phyloP scores from a whole-genome alignment of 2,113 vertebrate species.

The Puntigrus tetrazona region DNA sequence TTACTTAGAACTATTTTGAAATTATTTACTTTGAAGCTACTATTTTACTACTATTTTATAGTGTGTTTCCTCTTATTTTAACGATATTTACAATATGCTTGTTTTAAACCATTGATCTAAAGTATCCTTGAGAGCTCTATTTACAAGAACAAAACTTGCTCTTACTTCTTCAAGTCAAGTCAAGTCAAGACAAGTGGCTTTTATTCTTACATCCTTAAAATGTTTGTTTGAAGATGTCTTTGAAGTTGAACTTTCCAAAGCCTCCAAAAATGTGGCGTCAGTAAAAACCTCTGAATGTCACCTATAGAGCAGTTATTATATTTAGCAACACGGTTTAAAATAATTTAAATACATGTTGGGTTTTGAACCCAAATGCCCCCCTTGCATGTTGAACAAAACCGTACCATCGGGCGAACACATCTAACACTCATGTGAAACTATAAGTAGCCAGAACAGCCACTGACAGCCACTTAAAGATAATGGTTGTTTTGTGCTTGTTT shows the following conservation, averaged over 20 bases:
- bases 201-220: not conserved
- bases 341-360: not conserved
- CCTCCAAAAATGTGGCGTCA: not conserved
- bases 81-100: too few relatives aligned
- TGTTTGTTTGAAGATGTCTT: not conserved
- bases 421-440: not conserved
- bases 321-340: not conserved
- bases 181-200: too few relatives aligned
- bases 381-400: not conserved
- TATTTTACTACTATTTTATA: not conserved
- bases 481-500: conserved; percentile 6
- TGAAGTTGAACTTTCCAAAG: not conserved
- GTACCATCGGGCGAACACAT: not conserved
- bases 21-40: not conserved
- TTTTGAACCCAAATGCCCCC: not conserved
- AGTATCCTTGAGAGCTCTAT: not conserved
- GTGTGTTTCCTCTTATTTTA: not conserved
- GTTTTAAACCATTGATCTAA: not conserved
- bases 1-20: too few relatives aligned
- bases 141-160: not conserved
- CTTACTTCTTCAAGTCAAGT: too few relatives aligned
- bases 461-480: conserved; percentile 7
- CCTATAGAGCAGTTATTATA: not conserved
- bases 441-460: not conserved
- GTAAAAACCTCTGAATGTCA: not conserved